Evolutionary conservation across 1,140 invertebrate species (phyloP), one percentile per base, ranked within the genome.

Genomic region (Asobara japonica): DNA sequence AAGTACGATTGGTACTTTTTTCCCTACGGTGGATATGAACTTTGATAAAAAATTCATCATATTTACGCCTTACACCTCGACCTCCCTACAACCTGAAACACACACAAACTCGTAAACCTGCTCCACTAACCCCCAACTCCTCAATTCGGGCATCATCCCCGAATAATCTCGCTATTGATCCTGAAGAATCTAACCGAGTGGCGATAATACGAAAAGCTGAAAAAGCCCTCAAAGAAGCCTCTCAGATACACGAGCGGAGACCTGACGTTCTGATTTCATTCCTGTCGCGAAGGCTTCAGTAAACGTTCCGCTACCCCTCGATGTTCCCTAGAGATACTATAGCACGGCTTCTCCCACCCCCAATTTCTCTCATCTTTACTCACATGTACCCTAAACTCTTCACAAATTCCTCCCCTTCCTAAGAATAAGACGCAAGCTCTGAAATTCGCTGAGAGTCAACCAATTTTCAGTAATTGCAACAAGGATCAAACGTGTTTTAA

Each of bases 311-410:
- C n/a, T 13, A 16, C 8, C 41, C 41, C n/a, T 18, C 41, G 3
- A 48, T 73, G 65, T 68, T 83, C 77, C 74, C 76, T 51, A 33
- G 76, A 79, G 82, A 81, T 78, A 77, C 71, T 22, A 31, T 71
- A 61, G 68, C 69, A 78, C 76, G 79, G 80, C 79, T 80, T 81
- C 80, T 79, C n/a, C n/a, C 80, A 68, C 68, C 69, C 71, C 73
- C 76, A 69, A 73, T 29, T 41, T 33, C 64, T 65, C 29, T 61
- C 30, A 71, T 71, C 41, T 51, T 45, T 33, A 30, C 61, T 8
- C 38, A 38, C 31, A 30, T 33, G n/a, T 33, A 38, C 38, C 36
- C 36, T n/a, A 62, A 25, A 31, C 56, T 75, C 75, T 80, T 78
- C 78, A 78, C 77, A 77, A 79, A 71, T 78, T 74, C 69, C 65